A percentile compares a stretch with the other conserved stretches of the same genome.
phyloP scores from a whole-genome alignment of 2,797 vertebrate species.

The Austrolebias charrua region DNA sequence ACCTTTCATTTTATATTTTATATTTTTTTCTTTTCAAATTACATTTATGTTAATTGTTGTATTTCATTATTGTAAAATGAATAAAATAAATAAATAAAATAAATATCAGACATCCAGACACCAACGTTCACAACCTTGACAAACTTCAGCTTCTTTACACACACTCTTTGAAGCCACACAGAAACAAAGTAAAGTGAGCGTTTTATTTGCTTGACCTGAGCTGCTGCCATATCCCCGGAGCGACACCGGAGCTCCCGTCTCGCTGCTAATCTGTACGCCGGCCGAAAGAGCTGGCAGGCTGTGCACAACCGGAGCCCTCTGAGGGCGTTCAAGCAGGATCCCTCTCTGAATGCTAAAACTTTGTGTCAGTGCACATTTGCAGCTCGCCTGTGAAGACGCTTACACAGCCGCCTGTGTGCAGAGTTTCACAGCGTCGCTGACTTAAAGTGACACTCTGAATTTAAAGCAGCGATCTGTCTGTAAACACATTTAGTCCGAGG shows the following conservation, averaged over 20 bases:
- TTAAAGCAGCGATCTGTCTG: neutral
- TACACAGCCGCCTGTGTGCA: constrained; percentile 7
- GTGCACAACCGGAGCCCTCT: constrained; percentile 20
- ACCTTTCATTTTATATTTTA: too few species aligned
- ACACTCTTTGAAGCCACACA: constrained; percentile 29
- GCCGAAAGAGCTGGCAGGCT: constrained; percentile 37
- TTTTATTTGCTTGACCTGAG: constrained; percentile 52
- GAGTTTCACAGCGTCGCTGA: neutral
- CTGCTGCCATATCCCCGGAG: constrained; percentile 27
- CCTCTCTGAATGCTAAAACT: constrained; percentile 28
- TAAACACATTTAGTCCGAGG: neutral
- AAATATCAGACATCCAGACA: constrained; percentile 10
- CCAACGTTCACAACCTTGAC: neutral
- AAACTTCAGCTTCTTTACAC: constrained; percentile 7
- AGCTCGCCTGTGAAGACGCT: constrained; percentile 15
- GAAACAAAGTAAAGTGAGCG: constrained; percentile 41
- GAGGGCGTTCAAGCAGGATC: constrained; percentile 12
- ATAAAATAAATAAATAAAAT: too few species aligned
- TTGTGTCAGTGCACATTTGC: constrained; percentile 9
- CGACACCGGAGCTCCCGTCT: constrained; percentile 42
- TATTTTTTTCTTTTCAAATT: too few species aligned
- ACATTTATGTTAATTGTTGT: too few species aligned
- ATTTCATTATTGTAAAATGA: too few species aligned
- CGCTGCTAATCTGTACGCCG: constrained; percentile 51
- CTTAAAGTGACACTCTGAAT: neutral